These are phyloP conservation scores for Tribolium castaneum DNA, from an alignment of 1,140 invertebrate species.

Conservation along the genomic window DNA sequence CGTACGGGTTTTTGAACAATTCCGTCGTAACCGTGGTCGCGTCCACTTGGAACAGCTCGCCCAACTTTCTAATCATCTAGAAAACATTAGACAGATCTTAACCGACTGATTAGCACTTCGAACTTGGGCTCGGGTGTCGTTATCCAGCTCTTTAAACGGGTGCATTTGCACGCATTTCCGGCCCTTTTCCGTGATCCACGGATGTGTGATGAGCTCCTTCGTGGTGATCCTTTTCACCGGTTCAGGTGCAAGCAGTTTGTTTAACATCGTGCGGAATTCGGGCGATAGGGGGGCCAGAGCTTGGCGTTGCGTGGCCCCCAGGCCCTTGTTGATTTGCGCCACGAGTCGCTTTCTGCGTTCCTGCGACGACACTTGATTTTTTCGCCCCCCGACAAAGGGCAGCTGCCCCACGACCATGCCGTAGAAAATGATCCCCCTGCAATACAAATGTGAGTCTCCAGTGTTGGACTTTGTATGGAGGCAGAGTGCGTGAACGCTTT, in stretches of 20 bases:
- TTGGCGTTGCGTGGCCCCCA: slow-evolving; percentile 65
- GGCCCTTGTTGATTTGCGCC: slow-evolving; percentile 72
- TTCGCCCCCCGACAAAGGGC: slow-evolving; percentile 69
- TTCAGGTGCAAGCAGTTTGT: slow-evolving; percentile 56
- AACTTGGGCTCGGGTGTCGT: slow-evolving; percentile 43
- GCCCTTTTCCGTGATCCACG: slow-evolving; percentile 62
- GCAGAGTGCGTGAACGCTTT: neutral
- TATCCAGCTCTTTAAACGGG: slow-evolving; percentile 55
- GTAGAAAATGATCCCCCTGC: slow-evolving; percentile 76
- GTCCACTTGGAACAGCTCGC: slow-evolving; percentile 41
- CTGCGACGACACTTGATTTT: slow-evolving; percentile 66
- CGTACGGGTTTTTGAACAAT: slow-evolving; percentile 53
- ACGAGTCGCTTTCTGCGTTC: slow-evolving; percentile 70
- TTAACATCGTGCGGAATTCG: slow-evolving; percentile 58
- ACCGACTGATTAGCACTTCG: neutral
- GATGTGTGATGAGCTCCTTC: slow-evolving; percentile 57
- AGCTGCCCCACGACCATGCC: slow-evolving; percentile 75
- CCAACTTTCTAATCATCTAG: slow-evolving; percentile 45
- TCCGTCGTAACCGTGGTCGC: slow-evolving; percentile 20
- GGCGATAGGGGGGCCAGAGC: slow-evolving; percentile 62
- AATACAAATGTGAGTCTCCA: slow-evolving; percentile 37
- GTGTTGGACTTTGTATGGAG: neutral
- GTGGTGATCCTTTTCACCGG: slow-evolving; percentile 56
- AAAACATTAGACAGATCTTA: slow-evolving; percentile 3
- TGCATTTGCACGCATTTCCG: slow-evolving; percentile 55